Percentiles rank a stretch among this genome's conserved stretches.
Conservation (phyloP, 2,113 vertebrate species). For the Syngnathus typhle region DNA sequence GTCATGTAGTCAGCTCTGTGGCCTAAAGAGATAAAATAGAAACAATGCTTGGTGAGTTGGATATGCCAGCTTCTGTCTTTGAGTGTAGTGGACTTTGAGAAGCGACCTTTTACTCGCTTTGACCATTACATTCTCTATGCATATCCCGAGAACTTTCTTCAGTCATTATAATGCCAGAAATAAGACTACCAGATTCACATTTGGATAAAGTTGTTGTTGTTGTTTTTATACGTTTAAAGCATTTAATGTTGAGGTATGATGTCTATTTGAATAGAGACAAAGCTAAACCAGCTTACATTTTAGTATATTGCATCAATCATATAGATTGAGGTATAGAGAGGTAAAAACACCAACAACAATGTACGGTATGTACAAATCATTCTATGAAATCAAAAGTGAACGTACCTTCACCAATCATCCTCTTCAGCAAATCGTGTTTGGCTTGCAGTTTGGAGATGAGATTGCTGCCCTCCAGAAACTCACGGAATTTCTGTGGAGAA, state of each 20-base stretch:
- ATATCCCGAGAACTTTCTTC: not conserved
- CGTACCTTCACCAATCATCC: conserved; percentile 88
- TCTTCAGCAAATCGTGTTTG: conserved; percentile 95
- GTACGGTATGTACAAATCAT: too few relatives aligned
- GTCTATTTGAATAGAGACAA: not conserved
- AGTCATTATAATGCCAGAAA: conserved; percentile 3
- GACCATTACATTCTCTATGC: conserved; percentile 24
- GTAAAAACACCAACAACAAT: too few relatives aligned
- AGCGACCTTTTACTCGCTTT: conserved; percentile 56
- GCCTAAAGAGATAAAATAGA: conserved; percentile 71
- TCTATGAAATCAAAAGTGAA: not conserved
- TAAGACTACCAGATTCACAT: not conserved
- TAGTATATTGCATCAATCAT: not conserved
- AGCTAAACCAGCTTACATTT: not conserved
- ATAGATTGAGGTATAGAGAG: too few relatives aligned
- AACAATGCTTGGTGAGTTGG: conserved; percentile 31
- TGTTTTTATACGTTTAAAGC: conserved; percentile 1
- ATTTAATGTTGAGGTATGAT: not conserved
- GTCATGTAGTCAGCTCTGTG: conserved; percentile 96
- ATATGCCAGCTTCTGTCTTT: conserved; percentile 33
- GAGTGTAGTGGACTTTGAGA: conserved; percentile 35
- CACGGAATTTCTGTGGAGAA: conserved; percentile 92
- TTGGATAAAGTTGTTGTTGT: conserved; percentile 8
- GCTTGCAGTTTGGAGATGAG: conserved; percentile 98
- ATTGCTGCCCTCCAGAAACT: conserved; percentile 96